phyloP scores from a whole-genome alignment of 2,888 invertebrate species.

The Agelastica alni region DNA sequence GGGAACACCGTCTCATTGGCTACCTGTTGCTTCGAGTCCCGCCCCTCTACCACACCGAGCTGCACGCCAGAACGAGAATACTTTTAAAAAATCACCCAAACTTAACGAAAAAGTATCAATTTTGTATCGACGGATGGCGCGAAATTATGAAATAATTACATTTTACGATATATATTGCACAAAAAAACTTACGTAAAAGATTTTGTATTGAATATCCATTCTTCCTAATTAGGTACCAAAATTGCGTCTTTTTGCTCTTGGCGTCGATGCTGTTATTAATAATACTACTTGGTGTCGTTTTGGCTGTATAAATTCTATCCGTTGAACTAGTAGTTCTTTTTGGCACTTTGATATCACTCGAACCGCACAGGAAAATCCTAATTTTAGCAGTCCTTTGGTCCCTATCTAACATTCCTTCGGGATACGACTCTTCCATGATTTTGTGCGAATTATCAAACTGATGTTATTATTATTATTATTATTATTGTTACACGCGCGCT shows the following conservation, averaged over 20 bases:
- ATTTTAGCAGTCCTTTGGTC: slow-evolving; percentile 53
- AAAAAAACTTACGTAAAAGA: slow-evolving; percentile 52
- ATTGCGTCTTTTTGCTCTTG: slow-evolving; percentile 25
- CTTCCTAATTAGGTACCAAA: slow-evolving; percentile 43
- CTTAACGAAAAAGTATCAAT: background rate
- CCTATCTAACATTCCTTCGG: slow-evolving; percentile 52
- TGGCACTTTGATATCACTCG: slow-evolving; percentile 32
- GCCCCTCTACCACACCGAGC: slow-evolving; percentile 46
- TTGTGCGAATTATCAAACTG: no score
- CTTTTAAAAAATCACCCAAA: background rate
- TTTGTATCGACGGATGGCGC: background rate
- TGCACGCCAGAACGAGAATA: background rate
- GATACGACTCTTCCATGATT: slow-evolving; percentile 12
- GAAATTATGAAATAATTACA: background rate
- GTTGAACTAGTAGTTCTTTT: slow-evolving; percentile 16
- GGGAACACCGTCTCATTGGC: slow-evolving; percentile 46
- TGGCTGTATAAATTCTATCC: no score
- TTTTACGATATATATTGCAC: no score
- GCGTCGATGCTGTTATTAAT: slow-evolving; percentile 20
- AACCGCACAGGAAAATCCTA: slow-evolving; percentile 17
- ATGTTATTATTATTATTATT: no score
- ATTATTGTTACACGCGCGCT: slow-evolving; percentile 10
- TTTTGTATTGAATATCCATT: slow-evolving; percentile 45
- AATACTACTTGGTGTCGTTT: slow-evolving; percentile 26
- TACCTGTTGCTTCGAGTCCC: slow-evolving; percentile 52